These are phyloP conservation scores for Hozukius guyotensis DNA, from an alignment of 2,797 vertebrate genomes.

Conservation along the genomic window DNA sequence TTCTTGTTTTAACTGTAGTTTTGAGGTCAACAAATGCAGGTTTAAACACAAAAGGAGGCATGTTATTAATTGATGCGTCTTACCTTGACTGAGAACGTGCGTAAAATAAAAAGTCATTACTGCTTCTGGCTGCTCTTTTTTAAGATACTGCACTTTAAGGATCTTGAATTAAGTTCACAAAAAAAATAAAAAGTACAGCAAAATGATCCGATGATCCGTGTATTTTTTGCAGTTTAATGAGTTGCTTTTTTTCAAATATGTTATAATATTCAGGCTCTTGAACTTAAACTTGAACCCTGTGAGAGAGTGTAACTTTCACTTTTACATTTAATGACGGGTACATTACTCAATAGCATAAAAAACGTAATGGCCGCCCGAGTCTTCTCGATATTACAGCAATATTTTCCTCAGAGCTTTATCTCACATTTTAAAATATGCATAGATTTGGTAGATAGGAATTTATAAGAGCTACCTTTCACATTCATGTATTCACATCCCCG, in stretches of 20 bases:
- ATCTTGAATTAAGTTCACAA: background rate
- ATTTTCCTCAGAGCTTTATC: slow-evolving; percentile 44
- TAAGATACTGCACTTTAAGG: background rate
- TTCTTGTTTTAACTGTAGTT: background rate
- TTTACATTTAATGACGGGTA: slow-evolving; percentile 22
- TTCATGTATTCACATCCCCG: slow-evolving; percentile 55
- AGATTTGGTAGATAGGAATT: slow-evolving; percentile 47
- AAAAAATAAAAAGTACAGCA: background rate
- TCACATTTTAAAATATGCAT: slow-evolving; percentile 62
- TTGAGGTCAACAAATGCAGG: slow-evolving; percentile 10
- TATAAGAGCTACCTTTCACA: slow-evolving; percentile 43
- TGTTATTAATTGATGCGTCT: background rate
- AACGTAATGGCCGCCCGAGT: slow-evolving; percentile 22
- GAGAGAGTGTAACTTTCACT: slow-evolving; percentile 13
- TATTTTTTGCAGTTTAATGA: background rate
- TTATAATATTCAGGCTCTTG: background rate
- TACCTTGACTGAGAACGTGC: background rate
- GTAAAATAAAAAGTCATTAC: slow-evolving; percentile 15
- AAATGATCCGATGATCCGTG: background rate
- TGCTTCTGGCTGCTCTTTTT: background rate
- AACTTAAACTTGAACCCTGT: slow-evolving; percentile 16
- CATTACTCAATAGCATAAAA: slow-evolving; percentile 50
- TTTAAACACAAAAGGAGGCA: background rate
- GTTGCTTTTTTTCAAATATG: background rate
- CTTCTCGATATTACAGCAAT: slow-evolving; percentile 44